Evolutionary conservation across 2,797 vertebrate species (phyloP).

Genomic region (Discoglossus pictus): DNA sequence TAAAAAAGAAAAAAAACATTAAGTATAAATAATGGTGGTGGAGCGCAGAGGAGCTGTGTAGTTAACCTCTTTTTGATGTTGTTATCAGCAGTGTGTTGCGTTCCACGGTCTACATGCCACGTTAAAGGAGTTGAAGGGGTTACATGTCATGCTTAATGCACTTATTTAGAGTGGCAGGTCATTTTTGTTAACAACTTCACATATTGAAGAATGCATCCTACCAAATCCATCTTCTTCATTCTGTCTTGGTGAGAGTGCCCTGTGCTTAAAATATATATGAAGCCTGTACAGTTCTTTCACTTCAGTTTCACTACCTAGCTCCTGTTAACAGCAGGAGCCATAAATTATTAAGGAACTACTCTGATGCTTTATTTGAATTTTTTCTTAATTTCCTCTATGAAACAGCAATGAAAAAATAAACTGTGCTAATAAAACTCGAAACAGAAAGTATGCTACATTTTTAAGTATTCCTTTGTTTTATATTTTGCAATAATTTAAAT

Average conservation of each 20-base stretch:
- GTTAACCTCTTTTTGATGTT: no score
- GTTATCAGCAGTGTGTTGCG: no score
- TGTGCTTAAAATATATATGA: conserved; percentile 51
- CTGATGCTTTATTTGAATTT: conserved; percentile 45
- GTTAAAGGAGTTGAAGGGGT: conserved; percentile 31
- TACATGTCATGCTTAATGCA: conserved; percentile 30
- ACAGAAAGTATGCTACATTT: neutral
- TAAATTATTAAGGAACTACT: conserved; percentile 47
- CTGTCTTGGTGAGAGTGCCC: conserved; percentile 49
- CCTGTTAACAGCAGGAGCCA: conserved; percentile 49
- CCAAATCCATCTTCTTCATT: conserved; percentile 50
- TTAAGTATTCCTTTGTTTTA: neutral
- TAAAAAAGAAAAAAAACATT: no score
- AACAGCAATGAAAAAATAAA: conserved; percentile 36
- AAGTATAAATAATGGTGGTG: no score
- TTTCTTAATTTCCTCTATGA: conserved; percentile 42
- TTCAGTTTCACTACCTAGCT: conserved; percentile 49
- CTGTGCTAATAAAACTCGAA: conserved; percentile 28
- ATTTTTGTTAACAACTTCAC: conserved; percentile 48
- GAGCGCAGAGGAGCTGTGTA: no score
- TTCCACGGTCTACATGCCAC: no score
- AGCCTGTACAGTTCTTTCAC: conserved; percentile 45
- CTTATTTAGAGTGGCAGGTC: conserved; percentile 42
- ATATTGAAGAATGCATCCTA: conserved; percentile 46
- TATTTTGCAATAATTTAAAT: conserved; percentile 14